Evolutionary conservation across 2,113 vertebrate genomes (phyloP).

Genomic region (Haemorhous mexicanus): DNA sequence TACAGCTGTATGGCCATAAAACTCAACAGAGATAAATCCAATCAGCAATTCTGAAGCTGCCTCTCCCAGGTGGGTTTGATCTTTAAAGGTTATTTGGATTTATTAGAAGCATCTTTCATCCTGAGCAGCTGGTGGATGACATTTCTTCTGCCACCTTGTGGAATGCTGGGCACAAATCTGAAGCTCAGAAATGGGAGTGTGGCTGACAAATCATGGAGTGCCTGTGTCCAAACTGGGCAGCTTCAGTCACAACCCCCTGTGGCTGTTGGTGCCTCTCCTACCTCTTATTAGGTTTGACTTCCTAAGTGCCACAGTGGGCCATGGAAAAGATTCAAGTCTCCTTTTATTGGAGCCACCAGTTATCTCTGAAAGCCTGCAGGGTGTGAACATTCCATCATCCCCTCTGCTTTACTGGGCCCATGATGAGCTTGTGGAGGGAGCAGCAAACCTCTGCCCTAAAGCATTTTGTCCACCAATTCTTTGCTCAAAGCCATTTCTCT

Average conservation of each 20-base stretch:
- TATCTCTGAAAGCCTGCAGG: background rate
- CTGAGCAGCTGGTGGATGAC: background rate
- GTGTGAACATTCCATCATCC: background rate
- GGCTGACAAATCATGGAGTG: background rate
- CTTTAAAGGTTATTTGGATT: slow-evolving; percentile 72
- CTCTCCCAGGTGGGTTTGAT: slow-evolving; percentile 50
- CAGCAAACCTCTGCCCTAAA: background rate
- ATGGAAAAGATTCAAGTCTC: background rate
- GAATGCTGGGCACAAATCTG: background rate
- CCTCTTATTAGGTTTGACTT: background rate
- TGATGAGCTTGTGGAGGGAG: background rate
- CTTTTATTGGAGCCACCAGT: background rate
- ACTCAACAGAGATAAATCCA: slow-evolving; percentile 44
- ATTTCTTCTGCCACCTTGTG: slow-evolving; percentile 68
- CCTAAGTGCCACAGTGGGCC: background rate
- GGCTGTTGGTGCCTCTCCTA: background rate
- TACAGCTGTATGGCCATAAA: slow-evolving; percentile 40
- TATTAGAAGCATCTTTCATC: slow-evolving; percentile 71
- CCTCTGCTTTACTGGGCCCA: background rate
- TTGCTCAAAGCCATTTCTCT: background rate
- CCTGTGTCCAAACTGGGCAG: background rate
- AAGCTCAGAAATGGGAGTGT: fast-evolving
- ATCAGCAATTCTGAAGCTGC: slow-evolving; percentile 40
- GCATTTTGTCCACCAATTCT: background rate
- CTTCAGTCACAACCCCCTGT: background rate